Base-by-base conservation (phyloP, 2,113 vertebrate genomes). In the Siniperca knerii region DNA sequence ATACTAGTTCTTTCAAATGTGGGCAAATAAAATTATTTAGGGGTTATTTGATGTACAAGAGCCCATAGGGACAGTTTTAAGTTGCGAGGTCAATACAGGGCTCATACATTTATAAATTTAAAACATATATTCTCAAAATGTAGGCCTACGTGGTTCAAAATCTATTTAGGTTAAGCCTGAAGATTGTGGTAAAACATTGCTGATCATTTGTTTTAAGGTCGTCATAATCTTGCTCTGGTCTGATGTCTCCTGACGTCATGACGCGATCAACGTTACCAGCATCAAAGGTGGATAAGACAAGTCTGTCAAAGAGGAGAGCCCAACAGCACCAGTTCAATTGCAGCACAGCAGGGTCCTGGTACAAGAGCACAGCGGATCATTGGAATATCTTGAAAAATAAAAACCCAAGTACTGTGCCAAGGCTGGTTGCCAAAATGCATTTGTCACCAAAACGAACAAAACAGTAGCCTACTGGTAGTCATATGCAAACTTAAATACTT, bases 401-500 rank as follows among this genome's bases (percentile, higher is more conserved):
- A 42, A 65, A 6, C 12, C 9, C 12, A 48, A 50, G 1, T n/a
- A 35, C 7, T n/a, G 8, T 4, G 6, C 1, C 9, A 61, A 20
- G 9, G 8, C 50, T 68, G 29, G 8, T 13, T 29, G 42, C 9
- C 40, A 29, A 16, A 33, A 52, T 65, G 20, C 16, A 48, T 37
- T 23, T n/a, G 3, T 40, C 35, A 25, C 5, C 18, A 68, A 37
- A 64, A 71, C 3, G 29, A 29, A 70, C 8, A 72, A 58, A 66
- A 52, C n/a, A 16, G 3, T 9, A 44, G 35, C 44, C 21, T 37
- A 6, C 35, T 37, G 35, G 0, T 9, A 20, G 25, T 40, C 1
- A 48, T 37, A 33, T n/a, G 35, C 20, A 72, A 81, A 82, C 54
- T 74, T 44, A 77, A 81, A 78, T 61, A 42, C 9, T 81, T 86